Evolutionary conservation across 2,113 vertebrate genomes (phyloP), one percentile per base, ranked within the genome.

Genomic region (Lycocorax pyrrhopterus): DNA sequence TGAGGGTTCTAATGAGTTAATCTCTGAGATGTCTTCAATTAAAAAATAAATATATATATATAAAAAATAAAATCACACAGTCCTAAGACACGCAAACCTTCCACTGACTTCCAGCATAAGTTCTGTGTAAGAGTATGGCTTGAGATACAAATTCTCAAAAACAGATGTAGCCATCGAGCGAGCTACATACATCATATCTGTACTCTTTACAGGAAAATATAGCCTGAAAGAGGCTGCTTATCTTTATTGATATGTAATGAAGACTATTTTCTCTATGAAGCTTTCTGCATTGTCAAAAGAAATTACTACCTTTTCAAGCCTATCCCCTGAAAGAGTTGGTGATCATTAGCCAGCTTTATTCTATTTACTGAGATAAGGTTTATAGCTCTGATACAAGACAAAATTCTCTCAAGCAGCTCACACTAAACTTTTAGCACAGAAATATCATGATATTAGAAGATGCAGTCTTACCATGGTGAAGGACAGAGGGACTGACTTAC

Each of bases 271-370:
- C 78, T 93, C 79, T 60, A 84, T 95, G 91, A 97, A 87, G 53
- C 39, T 90, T 95, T 97, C 77, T 89, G 84, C 73, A 85, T 82
- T 75, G 83, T 82, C 44, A 29, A 91, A 87, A 96, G 84, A 95
- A 87, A 84, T 71, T 10, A 49, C 86, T 47, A 43, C 41, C 52
- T 53, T 94, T 95, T 79, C 62, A 91, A 97, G 63, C 63, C 76
- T 89, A 73, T 77, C 56, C 85, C 93, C 93, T 75, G 78, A 84
- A 96, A 96, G 90, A 95, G 86, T 30, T 86, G 94, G 97, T 96
- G 98, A 98, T 98, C 97, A 98, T 98, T 98, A 98, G 97, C 97
- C 96, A 97, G 96, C 58, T 98, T 98, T 97, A 97, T 97, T 97
- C 95, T 98, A 67, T 98, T 98, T 97, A 93, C 98, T 68, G 29